Conservation (phyloP, 2,113 vertebrate genomes). For the Datnioides undecimradiatus region DNA sequence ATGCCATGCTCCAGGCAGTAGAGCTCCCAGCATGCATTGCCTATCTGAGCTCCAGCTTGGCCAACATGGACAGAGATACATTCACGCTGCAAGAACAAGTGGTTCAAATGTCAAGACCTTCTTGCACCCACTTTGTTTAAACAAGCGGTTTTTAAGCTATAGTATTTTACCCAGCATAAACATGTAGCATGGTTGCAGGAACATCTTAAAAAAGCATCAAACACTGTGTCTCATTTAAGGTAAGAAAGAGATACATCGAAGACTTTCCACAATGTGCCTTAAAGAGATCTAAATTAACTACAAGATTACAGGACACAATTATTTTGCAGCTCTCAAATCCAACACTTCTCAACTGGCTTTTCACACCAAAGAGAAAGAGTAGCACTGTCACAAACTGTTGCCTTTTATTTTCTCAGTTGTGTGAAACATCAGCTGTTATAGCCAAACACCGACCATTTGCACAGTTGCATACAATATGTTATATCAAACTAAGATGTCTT, state of each 20-base stretch:
- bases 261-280: not conserved
- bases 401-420: too few species aligned
- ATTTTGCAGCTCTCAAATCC: not conserved
- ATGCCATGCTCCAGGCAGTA: constrained; percentile 93
- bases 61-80: constrained; percentile 79
- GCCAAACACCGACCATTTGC: not conserved
- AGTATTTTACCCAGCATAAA: not conserved
- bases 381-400: not conserved
- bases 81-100: constrained; percentile 66
- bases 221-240: not conserved
- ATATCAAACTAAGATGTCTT: not conserved
- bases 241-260: not conserved
- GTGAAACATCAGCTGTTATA: not conserved
- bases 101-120: constrained; percentile 6
- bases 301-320: too few species aligned
- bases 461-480: not conserved
- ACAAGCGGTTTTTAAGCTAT: not conserved
- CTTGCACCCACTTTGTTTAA: not conserved
- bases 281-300: not conserved
- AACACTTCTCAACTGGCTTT: not conserved
- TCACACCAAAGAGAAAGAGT: not conserved
- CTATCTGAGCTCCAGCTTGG: constrained; percentile 89
- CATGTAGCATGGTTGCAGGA: not conserved
- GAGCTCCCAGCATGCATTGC: constrained; percentile 92
- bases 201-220: not conserved